These are phyloP conservation scores for Copidosoma aretas DNA, from an alignment of 2,888 invertebrate genomes.

Conservation along the genomic window DNA sequence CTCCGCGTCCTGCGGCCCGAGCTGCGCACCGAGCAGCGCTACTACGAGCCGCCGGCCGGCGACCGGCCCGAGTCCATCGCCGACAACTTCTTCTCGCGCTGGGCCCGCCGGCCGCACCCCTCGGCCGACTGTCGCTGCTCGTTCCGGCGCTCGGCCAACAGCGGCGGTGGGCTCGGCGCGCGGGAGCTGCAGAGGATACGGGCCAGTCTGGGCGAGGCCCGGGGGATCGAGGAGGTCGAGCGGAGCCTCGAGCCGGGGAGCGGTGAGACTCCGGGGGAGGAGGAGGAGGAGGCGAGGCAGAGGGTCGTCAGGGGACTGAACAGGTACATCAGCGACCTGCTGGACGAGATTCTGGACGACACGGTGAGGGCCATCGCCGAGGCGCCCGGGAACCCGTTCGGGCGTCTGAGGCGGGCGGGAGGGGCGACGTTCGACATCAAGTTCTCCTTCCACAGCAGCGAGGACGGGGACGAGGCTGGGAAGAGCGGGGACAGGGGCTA, in stretches of 20 bases:
- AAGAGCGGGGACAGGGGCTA: constrained; percentile 46
- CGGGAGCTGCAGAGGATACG: constrained; percentile 56
- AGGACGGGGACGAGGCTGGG: constrained; percentile 15
- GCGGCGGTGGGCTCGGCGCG: constrained; percentile 47
- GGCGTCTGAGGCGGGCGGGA: no score
- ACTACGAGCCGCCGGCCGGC: constrained; percentile 21
- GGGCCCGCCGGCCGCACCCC: constrained; percentile 56
- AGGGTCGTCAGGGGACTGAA: constrained; percentile 58
- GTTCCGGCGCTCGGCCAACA: constrained; percentile 50
- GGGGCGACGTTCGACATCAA: constrained; percentile 43
- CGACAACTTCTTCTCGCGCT: constrained; percentile 57
- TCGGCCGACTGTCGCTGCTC: constrained; percentile 59
- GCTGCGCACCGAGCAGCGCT: constrained; percentile 11
- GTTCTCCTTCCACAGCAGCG: constrained; percentile 46
- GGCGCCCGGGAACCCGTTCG: constrained; percentile 42
- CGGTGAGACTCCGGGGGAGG: constrained; percentile 11
- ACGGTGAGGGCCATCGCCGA: constrained; percentile 54
- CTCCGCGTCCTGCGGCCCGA: constrained; percentile 49
- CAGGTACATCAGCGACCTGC: constrained; percentile 55
- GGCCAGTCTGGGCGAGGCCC: constrained; percentile 55
- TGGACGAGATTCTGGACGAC: constrained; percentile 58
- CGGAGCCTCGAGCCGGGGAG: constrained; percentile 44
- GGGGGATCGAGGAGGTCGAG: constrained; percentile 53
- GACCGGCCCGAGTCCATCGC: constrained; percentile 55
- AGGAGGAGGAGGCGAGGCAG: constrained; percentile 47